Conservation (phyloP, 64 coral and sea anemone species). For the Montipora sp. region DNA sequence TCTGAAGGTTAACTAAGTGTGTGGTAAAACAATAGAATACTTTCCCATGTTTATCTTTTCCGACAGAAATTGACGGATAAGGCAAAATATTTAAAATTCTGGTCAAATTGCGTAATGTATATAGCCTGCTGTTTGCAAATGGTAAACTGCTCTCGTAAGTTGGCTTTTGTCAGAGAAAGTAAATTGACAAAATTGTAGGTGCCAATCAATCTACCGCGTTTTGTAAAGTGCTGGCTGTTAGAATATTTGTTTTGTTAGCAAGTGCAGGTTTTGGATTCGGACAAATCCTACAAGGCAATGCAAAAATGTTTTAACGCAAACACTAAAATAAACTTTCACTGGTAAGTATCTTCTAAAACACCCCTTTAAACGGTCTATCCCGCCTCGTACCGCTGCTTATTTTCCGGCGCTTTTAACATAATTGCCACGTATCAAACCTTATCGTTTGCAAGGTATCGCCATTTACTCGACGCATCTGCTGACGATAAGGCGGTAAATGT, state of each 20-base stretch:
- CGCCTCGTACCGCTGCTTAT: not conserved
- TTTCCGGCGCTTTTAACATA: slow-evolving; percentile 5
- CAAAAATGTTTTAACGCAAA: not conserved
- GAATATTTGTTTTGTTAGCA: slow-evolving; percentile 23
- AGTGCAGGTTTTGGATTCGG: not conserved
- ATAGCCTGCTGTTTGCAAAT: slow-evolving; percentile 40
- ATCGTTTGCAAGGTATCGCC: slow-evolving; percentile 37
- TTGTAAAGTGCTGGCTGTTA: not conserved
- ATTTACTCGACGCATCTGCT: slow-evolving; percentile 23
- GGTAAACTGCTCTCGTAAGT: slow-evolving; percentile 7
- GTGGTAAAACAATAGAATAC: slow-evolving; percentile 31
- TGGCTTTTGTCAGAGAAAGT: not conserved
- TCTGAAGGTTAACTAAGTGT: slow-evolving; percentile 15
- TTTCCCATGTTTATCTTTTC: slow-evolving; percentile 66
- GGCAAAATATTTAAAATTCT: not conserved
- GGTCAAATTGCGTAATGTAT: not conserved
- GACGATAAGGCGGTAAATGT: slow-evolving; percentile 83
- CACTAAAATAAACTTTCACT: not conserved
- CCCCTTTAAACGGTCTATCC: not conserved
- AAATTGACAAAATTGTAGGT: slow-evolving; percentile 13
- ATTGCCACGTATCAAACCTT: slow-evolving; percentile 35
- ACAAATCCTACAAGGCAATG: not conserved
- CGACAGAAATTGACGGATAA: slow-evolving; percentile 43
- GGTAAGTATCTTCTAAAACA: not conserved
- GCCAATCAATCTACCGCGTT: not conserved